Evolutionary conservation across 1,140 invertebrate genomes (phyloP), one percentile per base, ranked within the genome.

Genomic region (Drosophila mojavensis): DNA sequence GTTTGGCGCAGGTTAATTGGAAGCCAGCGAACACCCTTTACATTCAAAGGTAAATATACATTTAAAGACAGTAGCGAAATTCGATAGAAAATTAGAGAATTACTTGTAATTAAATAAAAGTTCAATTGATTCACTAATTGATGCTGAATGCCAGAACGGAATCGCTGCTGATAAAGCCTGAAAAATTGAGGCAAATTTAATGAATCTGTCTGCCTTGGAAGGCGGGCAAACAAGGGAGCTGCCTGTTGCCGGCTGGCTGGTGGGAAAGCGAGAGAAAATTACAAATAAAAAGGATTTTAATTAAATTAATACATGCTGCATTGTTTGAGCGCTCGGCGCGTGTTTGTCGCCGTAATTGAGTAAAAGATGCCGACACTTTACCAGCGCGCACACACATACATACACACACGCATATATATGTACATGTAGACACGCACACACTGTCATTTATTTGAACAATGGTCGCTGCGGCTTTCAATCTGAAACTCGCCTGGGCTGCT

Each of bases 281-380:
- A 58, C 61, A 79, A 72, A 89, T 78, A 77, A 89, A 39, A 89
- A 81, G 80, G 84, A 79, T 89, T 89, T 89, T 89, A 89, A 89
- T 89, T 89, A 81, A 89, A 89, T 89, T 89, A 89, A 89, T 89
- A 76, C 81, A 81, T 78, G 68, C 75, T 78, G 66, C 84, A 79
- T 86, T 86, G 82, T 83, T 64, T 79, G 39, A n/a, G 15, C 13
- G 26, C 17, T 47, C 41, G 26, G 39, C 62, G 64, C 69, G 51
- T 78, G 73, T 74, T 75, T 80, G 72, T 61, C 59, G 68, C 63
- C 79, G 84, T 90, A 89, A 90, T 89, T 89, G 85, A 78, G 80
- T 90, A 79, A 89, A 90, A 84, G 75, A 75, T 84, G 85, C 75
- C 59, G 84, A 81, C 80, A 84, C 61, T 90, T 80, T 83, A 81